A percentile compares a stretch with the other conserved stretches of the same genome.
phyloP scores from a whole-genome alignment of 2,888 invertebrate species.

The Ornithoptera priamus region DNA sequence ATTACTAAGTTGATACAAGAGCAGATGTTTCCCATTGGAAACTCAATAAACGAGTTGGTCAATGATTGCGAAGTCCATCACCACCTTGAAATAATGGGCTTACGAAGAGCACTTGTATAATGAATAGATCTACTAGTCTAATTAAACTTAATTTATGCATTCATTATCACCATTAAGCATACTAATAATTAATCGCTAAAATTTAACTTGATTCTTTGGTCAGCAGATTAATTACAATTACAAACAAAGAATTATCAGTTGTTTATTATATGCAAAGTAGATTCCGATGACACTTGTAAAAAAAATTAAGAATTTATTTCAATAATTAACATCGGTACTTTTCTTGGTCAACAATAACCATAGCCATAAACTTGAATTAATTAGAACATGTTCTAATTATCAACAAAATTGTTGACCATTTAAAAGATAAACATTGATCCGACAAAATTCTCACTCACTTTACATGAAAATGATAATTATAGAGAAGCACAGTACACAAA shows the following conservation, averaged over 20 bases:
- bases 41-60: slow-evolving; percentile 4
- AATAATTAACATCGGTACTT: not conserved
- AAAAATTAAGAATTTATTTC: not conserved
- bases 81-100: not conserved
- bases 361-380: no score
- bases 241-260: not conserved
- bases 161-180: not conserved
- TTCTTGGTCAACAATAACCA: not conserved
- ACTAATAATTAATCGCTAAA: not conserved
- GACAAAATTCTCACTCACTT: no score
- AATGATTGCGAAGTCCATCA: not conserved
- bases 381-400: no score
- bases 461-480: no score
- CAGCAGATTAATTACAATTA: slow-evolving; percentile 12
- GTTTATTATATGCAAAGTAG: not conserved
- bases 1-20: not conserved
- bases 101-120: slow-evolving; percentile 1
- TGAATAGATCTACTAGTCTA: not conserved
- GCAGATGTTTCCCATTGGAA: slow-evolving; percentile 15
- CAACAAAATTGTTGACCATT: no score
- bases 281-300: not conserved
- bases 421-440: no score
- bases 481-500: no score
- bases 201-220: slow-evolving; percentile 19
- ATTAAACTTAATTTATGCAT: slow-evolving; percentile 13